phyloP scores from a whole-genome alignment of 2,888 invertebrate genomes.

The Caenorhabditis sulstoni region DNA sequence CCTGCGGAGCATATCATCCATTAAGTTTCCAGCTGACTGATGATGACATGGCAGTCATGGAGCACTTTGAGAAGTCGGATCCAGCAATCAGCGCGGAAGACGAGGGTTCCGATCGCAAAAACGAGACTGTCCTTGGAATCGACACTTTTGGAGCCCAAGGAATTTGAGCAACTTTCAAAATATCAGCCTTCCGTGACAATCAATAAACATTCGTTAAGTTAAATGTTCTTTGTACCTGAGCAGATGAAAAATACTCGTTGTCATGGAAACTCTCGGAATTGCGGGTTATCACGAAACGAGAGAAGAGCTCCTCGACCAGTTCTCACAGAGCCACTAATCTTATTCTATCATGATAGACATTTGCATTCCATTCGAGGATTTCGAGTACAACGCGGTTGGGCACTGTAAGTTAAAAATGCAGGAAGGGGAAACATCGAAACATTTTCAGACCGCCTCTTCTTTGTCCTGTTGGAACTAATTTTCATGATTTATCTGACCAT shows the following conservation, averaged over 20 bases:
- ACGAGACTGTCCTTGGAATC: conserved; percentile 50
- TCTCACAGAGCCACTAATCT: neutral
- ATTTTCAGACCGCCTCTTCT: conserved; percentile 31
- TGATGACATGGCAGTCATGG: conserved; percentile 32
- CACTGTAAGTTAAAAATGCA: conserved; percentile 22
- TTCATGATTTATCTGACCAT: conserved; percentile 1
- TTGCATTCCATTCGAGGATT: conserved; percentile 51
- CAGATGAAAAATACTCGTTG: neutral
- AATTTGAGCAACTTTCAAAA: conserved; percentile 9
- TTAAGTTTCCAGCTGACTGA: conserved; percentile 28
- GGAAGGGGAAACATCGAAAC: neutral
- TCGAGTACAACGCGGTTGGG: conserved; percentile 50
- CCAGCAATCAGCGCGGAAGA: conserved; percentile 13
- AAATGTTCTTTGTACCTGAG: neutral
- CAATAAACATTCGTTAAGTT: neutral
- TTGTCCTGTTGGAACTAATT: conserved; percentile 14
- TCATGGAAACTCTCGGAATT: neutral
- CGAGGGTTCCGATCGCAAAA: neutral
- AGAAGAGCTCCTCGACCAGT: too few relatives aligned
- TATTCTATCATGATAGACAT: conserved; percentile 31
- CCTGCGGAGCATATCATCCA: too few relatives aligned
- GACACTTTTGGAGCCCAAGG: conserved; percentile 54
- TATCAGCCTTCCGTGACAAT: neutral
- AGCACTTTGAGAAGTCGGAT: conserved; percentile 29
- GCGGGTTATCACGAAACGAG: too few relatives aligned